Percentiles rank a stretch among this genome's conserved stretches.
Evolutionary conservation across 2,888 invertebrate species (phyloP).

Genomic region (Apotomis betuletana): DNA sequence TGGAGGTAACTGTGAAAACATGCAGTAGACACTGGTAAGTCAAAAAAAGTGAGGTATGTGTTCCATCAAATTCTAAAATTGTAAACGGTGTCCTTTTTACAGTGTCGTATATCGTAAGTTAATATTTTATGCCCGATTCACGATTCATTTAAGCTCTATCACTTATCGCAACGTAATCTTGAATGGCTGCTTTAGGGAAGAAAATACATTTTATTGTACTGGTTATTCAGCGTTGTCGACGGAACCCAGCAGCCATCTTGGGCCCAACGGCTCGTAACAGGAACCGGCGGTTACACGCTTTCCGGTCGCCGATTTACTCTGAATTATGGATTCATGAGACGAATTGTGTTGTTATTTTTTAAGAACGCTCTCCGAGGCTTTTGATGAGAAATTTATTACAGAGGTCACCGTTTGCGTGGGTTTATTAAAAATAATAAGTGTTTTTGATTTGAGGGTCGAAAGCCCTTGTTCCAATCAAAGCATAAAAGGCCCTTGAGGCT

Average conservation of each 20-base stretch:
- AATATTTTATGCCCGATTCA: no score
- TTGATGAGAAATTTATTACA: slow-evolving; percentile 40
- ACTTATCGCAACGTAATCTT: no score
- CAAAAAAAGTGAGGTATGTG: background rate
- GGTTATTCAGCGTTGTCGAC: slow-evolving; percentile 2
- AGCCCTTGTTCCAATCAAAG: slow-evolving; percentile 38
- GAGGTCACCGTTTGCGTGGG: slow-evolving; percentile 35
- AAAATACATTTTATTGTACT: slow-evolving; percentile 2
- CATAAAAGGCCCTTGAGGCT: slow-evolving; percentile 27
- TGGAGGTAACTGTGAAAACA: background rate
- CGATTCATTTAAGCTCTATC: no score
- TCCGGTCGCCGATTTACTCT: slow-evolving; percentile 61
- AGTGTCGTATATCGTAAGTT: background rate
- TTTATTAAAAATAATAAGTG: slow-evolving; percentile 40
- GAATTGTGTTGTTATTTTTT: slow-evolving; percentile 58
- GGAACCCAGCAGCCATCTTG: slow-evolving; percentile 48
- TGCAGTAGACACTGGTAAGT: background rate
- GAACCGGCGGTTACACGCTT: slow-evolving; percentile 63
- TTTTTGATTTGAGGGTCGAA: slow-evolving; percentile 27
- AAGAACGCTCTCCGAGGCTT: slow-evolving; percentile 43
- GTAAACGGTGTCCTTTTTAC: background rate
- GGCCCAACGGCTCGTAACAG: slow-evolving; percentile 57
- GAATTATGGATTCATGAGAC: slow-evolving; percentile 61
- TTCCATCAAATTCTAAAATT: background rate
- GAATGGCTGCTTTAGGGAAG: no score